Conservation (phyloP, 2,888 invertebrate species). For the Xanthorhoe spadicearia region DNA sequence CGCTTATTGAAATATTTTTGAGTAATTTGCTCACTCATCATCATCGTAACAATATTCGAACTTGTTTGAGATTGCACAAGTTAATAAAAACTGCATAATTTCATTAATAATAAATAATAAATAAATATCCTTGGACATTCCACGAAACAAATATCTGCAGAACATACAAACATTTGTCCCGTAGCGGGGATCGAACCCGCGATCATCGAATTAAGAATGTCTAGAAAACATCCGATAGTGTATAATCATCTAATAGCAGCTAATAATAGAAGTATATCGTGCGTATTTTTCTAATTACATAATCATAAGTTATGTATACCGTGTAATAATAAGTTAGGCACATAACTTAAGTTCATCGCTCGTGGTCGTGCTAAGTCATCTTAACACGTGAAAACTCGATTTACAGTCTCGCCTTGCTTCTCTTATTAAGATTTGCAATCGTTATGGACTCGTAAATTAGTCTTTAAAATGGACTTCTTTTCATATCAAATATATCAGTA, state of each 20-base stretch:
- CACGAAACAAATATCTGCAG: too few species aligned
- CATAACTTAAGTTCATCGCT: slow-evolving; percentile 11
- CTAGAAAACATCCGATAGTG: slow-evolving; percentile 9
- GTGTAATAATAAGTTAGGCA: slow-evolving; percentile 15
- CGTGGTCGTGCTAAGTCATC: slow-evolving; percentile 22
- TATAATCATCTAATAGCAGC: slow-evolving; percentile 16
- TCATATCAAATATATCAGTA: too few species aligned
- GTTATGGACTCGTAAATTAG: background rate
- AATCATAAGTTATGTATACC: slow-evolving; percentile 19
- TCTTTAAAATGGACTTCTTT: too few species aligned
- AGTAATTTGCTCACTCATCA: background rate
- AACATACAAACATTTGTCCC: too few species aligned
- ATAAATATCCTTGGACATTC: too few species aligned
- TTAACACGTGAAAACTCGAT: slow-evolving; percentile 21
- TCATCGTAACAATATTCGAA: background rate
- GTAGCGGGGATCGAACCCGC: too few species aligned
- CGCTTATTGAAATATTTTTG: background rate
- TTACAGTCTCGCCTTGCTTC: background rate
- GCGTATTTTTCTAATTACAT: slow-evolving; percentile 27
- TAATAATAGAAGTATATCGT: slow-evolving; percentile 24
- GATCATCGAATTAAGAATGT: too few species aligned
- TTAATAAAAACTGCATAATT: slow-evolving; percentile 1
- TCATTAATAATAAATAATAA: too few species aligned
- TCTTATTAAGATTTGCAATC: background rate
- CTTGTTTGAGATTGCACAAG: background rate